Evolutionary conservation across 1,140 invertebrate species (phyloP).

Genomic region (Drosophila auraria): DNA sequence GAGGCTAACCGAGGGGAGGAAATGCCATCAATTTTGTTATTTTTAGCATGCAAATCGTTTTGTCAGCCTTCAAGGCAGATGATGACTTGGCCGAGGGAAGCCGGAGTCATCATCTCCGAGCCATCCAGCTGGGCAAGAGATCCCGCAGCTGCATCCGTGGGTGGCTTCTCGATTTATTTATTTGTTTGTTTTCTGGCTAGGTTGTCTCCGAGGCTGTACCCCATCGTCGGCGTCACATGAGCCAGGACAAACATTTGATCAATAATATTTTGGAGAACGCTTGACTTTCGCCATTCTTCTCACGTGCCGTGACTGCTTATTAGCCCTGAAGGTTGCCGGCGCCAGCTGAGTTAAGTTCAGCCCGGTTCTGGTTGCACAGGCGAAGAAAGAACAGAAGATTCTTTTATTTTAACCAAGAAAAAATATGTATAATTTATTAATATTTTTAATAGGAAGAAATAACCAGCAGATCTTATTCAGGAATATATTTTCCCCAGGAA

Average conservation of each 20-base stretch:
- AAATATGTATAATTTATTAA: too few species aligned
- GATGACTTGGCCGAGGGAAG: slow-evolving; percentile 10
- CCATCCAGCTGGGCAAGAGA: slow-evolving; percentile 36
- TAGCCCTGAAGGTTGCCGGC: slow-evolving; percentile 70
- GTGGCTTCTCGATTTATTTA: slow-evolving; percentile 42
- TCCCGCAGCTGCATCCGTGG: slow-evolving; percentile 18
- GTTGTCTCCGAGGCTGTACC: slow-evolving; percentile 7
- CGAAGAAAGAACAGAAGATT: not conserved
- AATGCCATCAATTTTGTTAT: slow-evolving; percentile 79
- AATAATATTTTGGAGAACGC: slow-evolving; percentile 60
- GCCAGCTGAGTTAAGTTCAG: slow-evolving; percentile 31
- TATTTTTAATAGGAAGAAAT: too few species aligned
- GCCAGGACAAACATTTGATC: slow-evolving; percentile 79
- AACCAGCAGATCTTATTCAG: too few species aligned
- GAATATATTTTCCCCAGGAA: too few species aligned
- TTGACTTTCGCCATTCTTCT: slow-evolving; percentile 36
- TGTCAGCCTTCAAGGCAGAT: slow-evolving; percentile 57
- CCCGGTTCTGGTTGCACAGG: slow-evolving; percentile 2
- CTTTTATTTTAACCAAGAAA: not conserved
- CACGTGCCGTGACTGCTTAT: slow-evolving; percentile 79
- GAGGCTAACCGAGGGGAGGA: slow-evolving; percentile 16
- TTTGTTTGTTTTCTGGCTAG: slow-evolving; percentile 62
- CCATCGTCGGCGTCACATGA: slow-evolving; percentile 14
- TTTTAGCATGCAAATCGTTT: slow-evolving; percentile 81
- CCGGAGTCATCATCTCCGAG: slow-evolving; percentile 8